These are phyloP conservation scores for Drosophila bocki DNA, from an alignment of 1,140 invertebrate genomes.

Conservation along the genomic window DNA sequence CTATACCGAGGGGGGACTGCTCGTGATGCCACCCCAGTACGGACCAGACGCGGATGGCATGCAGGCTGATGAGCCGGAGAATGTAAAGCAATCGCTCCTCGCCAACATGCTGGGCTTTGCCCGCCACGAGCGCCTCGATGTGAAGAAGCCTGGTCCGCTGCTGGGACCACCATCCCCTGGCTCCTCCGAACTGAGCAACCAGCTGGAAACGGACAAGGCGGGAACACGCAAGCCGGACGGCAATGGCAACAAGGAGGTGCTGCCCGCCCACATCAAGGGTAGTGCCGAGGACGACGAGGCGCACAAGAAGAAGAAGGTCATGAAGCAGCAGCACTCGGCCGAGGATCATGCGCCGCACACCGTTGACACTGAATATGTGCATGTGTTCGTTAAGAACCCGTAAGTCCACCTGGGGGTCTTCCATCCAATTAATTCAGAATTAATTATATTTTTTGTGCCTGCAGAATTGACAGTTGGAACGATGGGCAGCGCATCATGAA, in stretches of 20 bases:
- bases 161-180: constrained; percentile 87
- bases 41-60: constrained; percentile 48
- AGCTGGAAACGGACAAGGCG: constrained; percentile 62
- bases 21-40: constrained; percentile 85
- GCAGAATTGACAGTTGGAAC: constrained; percentile 83
- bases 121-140: constrained; percentile 94
- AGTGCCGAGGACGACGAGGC: constrained; percentile 64
- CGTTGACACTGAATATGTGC: constrained; percentile 84
- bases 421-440: too few relatives aligned
- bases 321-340: constrained; percentile 78
- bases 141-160: constrained; percentile 96
- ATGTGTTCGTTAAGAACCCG: constrained; percentile 85
- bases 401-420: constrained; percentile 69
- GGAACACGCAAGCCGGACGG: constrained; percentile 9
- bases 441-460: neutral
- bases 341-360: constrained; percentile 85
- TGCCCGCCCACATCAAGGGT: constrained; percentile 80
- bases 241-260: constrained; percentile 75
- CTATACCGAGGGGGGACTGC: constrained; percentile 89
- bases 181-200: constrained; percentile 59
- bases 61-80: constrained; percentile 78
- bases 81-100: constrained; percentile 74
- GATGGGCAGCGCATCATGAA: constrained; percentile 84
- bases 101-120: constrained; percentile 89
- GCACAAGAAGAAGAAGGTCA: constrained; percentile 80